Base-by-base conservation (phyloP, 1,140 invertebrate genomes). In the Xylocopa sonorina region DNA sequence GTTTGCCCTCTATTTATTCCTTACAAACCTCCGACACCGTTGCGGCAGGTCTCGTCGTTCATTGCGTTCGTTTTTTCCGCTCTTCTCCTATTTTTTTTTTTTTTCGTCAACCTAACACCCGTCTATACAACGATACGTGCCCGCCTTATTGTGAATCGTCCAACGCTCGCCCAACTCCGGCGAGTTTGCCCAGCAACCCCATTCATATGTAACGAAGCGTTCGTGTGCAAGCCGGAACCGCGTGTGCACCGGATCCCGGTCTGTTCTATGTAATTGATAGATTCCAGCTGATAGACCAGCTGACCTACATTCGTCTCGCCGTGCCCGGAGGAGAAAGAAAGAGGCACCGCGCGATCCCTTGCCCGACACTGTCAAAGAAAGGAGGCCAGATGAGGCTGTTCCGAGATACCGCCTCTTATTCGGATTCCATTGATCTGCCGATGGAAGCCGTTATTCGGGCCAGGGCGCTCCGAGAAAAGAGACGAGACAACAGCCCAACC, bases 221-320 rank as follows among this genome's bases (percentile, higher is more conserved):
- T 81, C 80, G 82, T 83, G 82, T 79, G 66, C 78, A 84, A 80
- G 60, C 46, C 76, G 60, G 57, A 63, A 67, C 62, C 16, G n/a
- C 60, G 69, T 73, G 78, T 74, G 74, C 80, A 72, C 50, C 66
- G 48, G 75, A 62, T 63, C 46, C 9, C 21, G 66, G 69, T 57
- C n/a, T 85, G 82, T 88, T 88, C 87, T 84, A 87, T 88, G 81
- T 84, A 88, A 87, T 88, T 84, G 87, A 86, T 84, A 81, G 78
- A 89, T 88, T 88, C 87, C 75, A 80, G 80, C 78, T 81, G 84
- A 87, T 80, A 82, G 80, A 86, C 72, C 80, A 82, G 46, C 79
- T 84, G 87, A 80, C 88, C 88, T 85, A 88, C 81, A 90, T 90
- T 83, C 3, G 68, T 69, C 80, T 78, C 79, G 53, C n/a, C 67